Conservation (phyloP, 1,140 invertebrate genomes). For the Anoplolepis gracilipes region DNA sequence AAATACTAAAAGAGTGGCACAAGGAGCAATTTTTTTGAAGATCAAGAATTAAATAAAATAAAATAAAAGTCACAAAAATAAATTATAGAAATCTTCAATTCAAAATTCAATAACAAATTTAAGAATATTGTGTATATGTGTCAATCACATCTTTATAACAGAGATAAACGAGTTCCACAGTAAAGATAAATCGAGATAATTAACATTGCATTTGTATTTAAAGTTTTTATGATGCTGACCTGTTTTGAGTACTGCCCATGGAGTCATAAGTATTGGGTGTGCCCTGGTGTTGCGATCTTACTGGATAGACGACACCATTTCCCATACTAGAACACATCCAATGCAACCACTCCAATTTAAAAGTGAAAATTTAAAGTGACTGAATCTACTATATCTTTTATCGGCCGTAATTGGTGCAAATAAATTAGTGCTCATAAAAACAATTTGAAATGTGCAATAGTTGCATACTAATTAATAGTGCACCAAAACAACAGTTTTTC, state of each 20-base stretch:
- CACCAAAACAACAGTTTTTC: constrained; percentile 37
- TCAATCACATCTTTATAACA: constrained; percentile 19
- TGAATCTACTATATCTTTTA: constrained; percentile 38
- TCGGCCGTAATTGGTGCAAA: constrained; percentile 26
- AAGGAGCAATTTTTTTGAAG: constrained; percentile 18
- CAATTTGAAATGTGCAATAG: constrained; percentile 27
- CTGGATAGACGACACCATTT: constrained; percentile 94
- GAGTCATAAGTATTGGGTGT: constrained; percentile 92
- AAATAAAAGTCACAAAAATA: neutral
- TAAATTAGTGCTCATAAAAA: constrained; percentile 39
- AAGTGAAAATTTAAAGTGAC: constrained; percentile 49
- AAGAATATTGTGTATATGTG: neutral
- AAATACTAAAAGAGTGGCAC: neutral
- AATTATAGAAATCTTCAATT: constrained; percentile 9
- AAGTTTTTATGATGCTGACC: constrained; percentile 88
- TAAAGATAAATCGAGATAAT: constrained; percentile 66
- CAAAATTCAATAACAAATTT: neutral
- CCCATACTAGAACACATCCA: constrained; percentile 91
- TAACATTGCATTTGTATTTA: constrained; percentile 55
- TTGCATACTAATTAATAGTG: constrained; percentile 49
- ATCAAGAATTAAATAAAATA: neutral
- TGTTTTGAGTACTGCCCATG: constrained; percentile 94
- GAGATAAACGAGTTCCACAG: constrained; percentile 75
- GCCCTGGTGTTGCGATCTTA: constrained; percentile 90
- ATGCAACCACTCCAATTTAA: constrained; percentile 81